A percentile compares a stretch with the other conserved stretches of the same genome.
Evolutionary conservation across 2,888 invertebrate species (phyloP).

Genomic region (Neuroscelio doddi): DNA sequence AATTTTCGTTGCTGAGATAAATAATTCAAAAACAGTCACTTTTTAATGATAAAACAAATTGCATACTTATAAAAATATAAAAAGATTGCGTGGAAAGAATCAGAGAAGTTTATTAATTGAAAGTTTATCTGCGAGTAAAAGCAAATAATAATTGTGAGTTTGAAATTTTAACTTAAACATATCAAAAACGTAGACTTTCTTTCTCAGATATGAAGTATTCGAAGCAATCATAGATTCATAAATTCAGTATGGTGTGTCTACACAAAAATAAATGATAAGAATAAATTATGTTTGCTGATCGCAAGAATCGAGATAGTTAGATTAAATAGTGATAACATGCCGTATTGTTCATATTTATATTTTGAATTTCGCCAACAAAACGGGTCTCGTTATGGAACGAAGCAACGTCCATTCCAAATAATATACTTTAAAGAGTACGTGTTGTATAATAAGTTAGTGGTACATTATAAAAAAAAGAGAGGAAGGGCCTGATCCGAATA

Average conservation of each 20-base stretch:
- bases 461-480: slow-evolving; percentile 23
- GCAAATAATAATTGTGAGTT: too few relatives aligned
- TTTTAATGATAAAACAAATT: too few relatives aligned
- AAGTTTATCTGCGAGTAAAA: too few relatives aligned
- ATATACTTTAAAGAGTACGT: slow-evolving; percentile 47
- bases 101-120: too few relatives aligned
- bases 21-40: too few relatives aligned
- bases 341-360: slow-evolving; percentile 33
- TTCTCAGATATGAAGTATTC: slow-evolving; percentile 8
- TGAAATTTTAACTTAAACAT: slow-evolving; percentile 33
- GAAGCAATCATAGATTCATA: too few relatives aligned
- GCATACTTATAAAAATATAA: neutral
- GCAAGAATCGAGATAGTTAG: slow-evolving; percentile 30
- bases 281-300: slow-evolving; percentile 22
- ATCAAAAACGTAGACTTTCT: slow-evolving; percentile 31
- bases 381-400: slow-evolving; percentile 45
- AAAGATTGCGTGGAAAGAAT: too few relatives aligned
- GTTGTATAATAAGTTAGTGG: slow-evolving; percentile 46
- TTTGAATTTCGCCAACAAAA: slow-evolving; percentile 42
- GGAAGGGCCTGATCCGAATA: slow-evolving; percentile 38
- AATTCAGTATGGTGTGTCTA: too few relatives aligned
- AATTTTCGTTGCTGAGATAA: too few relatives aligned
- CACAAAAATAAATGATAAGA: neutral
- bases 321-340: slow-evolving; percentile 26
- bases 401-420: slow-evolving; percentile 56